These are phyloP conservation scores for Poeciliopsis prolifica DNA, from an alignment of 2,113 vertebrate genomes.

Conservation along the genomic window DNA sequence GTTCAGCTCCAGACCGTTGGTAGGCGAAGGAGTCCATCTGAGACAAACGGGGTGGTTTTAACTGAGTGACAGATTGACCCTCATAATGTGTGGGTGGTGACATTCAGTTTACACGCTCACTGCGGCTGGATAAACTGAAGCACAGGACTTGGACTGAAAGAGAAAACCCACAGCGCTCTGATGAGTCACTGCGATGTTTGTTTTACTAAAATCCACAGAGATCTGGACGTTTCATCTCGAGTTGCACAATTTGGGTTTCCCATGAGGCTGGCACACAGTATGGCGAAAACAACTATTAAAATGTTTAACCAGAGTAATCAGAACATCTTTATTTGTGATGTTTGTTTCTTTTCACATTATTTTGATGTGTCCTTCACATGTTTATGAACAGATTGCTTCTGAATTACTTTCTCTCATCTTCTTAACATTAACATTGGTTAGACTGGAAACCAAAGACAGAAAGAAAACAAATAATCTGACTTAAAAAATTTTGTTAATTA, in stretches of 20 bases:
- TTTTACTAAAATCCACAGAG: neutral
- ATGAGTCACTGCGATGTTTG: neutral
- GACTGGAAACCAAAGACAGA: neutral
- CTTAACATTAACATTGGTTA: neutral
- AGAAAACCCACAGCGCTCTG: neutral
- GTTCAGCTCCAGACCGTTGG: constrained; percentile 90
- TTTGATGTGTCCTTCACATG: neutral
- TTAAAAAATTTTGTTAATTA: no score
- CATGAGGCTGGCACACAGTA: neutral
- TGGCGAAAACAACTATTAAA: neutral
- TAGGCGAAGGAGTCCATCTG: constrained; percentile 86
- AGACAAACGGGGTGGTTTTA: neutral
- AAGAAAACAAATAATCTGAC: no score
- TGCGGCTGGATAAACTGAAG: neutral
- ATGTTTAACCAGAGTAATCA: neutral
- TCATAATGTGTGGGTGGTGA: neutral
- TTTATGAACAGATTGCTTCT: neutral
- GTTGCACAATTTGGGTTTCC: neutral
- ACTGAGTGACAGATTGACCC: neutral
- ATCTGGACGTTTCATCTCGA: neutral
- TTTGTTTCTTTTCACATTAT: neutral
- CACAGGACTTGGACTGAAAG: neutral
- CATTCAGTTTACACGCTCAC: neutral
- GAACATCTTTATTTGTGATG: neutral
- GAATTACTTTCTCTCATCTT: neutral